Conservation (phyloP, 2,797 vertebrate genomes). For the Myotis myotis region DNA sequence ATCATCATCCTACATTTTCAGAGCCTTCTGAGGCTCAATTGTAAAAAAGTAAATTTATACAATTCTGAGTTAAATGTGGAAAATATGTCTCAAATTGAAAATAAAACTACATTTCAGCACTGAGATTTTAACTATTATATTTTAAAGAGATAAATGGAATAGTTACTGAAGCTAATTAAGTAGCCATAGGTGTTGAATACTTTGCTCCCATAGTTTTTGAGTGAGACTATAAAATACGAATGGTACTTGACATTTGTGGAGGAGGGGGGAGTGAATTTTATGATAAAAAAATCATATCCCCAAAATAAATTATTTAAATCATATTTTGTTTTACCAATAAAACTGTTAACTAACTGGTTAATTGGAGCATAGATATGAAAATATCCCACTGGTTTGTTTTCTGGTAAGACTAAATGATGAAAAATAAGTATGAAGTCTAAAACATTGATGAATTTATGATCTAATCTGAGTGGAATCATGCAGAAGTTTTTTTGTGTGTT, state of each 20-base stretch:
- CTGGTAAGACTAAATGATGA: background rate
- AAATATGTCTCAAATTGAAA: slow-evolving; percentile 1
- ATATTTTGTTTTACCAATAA: slow-evolving; percentile 14
- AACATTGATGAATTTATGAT: background rate
- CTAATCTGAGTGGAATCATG: background rate
- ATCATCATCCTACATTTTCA: background rate
- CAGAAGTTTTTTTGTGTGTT: background rate
- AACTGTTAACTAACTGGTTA: background rate
- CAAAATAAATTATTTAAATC: background rate
- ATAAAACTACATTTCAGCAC: background rate
- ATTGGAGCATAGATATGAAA: background rate
- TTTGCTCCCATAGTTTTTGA: background rate
- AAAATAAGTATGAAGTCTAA: background rate
- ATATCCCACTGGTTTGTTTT: background rate
- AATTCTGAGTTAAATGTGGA: background rate
- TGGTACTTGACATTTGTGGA: background rate
- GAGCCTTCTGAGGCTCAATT: background rate
- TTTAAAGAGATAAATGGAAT: background rate
- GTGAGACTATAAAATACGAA: background rate
- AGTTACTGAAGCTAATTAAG: background rate
- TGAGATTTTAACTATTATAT: background rate
- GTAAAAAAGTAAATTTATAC: slow-evolving; percentile 25
- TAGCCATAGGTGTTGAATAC: background rate
- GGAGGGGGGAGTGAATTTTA: background rate
- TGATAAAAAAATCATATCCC: background rate